Evolutionary conservation across 2,888 invertebrate genomes (phyloP).

Genomic region (Ptychoptera albimana): DNA sequence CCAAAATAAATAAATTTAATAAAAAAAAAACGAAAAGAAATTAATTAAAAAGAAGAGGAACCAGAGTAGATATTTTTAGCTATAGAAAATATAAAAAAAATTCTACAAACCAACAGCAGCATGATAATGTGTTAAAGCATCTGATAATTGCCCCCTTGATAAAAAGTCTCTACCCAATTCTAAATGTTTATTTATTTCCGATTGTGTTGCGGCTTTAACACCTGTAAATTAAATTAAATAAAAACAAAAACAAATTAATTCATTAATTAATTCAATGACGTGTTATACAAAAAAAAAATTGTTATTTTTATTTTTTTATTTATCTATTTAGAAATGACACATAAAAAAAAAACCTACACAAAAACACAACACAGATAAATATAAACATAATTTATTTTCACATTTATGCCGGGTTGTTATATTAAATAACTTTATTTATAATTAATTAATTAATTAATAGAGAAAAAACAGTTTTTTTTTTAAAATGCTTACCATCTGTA

Average conservation of each 20-base stretch:
- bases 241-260: too few species aligned
- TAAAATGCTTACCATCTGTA: conserved; percentile 53
- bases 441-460: conserved; percentile 15
- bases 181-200: conserved; percentile 83
- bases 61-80: too few species aligned
- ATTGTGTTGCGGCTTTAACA: conserved; percentile 43
- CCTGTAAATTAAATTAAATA: conserved; percentile 32
- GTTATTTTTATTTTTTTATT: too few species aligned
- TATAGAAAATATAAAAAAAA: not conserved
- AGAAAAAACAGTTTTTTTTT: too few species aligned
- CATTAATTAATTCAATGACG: too few species aligned
- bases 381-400: not conserved
- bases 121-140: conserved; percentile 95
- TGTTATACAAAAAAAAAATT: too few species aligned
- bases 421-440: conserved; percentile 15
- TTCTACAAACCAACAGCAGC: conserved; percentile 81
- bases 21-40: not conserved
- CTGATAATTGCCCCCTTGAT: conserved; percentile 82
- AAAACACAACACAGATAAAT: not conserved
- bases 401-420: not conserved
- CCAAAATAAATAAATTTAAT: not conserved
- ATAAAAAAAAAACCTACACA: not conserved
- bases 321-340: too few species aligned
- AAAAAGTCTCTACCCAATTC: conserved; percentile 86
- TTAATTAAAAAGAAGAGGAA: not conserved